Conservation (phyloP, 2,888 invertebrate genomes). For the Platycheirus albimanus region DNA sequence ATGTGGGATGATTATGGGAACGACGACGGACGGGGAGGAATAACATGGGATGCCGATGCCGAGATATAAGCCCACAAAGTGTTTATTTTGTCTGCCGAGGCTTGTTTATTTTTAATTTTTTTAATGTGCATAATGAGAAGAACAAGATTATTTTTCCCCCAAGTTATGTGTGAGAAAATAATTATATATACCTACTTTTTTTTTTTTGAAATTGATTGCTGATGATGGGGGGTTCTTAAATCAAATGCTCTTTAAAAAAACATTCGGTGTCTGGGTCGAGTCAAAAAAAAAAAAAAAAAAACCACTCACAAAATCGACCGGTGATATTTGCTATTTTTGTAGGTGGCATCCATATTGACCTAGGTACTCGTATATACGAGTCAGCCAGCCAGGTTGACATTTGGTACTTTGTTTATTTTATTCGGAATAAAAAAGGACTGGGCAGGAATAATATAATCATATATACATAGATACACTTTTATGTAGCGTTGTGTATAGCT, state of each 20-base stretch:
- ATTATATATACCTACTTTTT: conserved; percentile 34
- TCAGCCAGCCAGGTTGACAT: background rate
- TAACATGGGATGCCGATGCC: conserved; percentile 3
- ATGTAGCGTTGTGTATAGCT: background rate
- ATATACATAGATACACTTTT: conserved; percentile 6
- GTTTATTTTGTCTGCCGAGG: conserved; percentile 44
- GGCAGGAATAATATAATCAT: background rate
- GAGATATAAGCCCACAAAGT: conserved; percentile 29
- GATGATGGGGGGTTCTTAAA: conserved; percentile 16
- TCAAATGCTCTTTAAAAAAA: conserved; percentile 19
- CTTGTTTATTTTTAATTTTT: conserved; percentile 50
- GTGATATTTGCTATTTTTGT: background rate
- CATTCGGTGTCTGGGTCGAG: conserved; percentile 25
- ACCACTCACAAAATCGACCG: conserved; percentile 3
- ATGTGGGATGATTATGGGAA: background rate
- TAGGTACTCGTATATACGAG: background rate
- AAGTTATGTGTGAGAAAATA: conserved; percentile 40
- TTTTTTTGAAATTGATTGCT: conserved; percentile 24
- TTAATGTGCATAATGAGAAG: conserved; percentile 43
- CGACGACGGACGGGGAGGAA: too few species aligned
- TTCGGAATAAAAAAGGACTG: conserved; percentile 2
- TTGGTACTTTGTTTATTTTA: conserved; percentile 2
- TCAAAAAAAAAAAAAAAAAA: too few species aligned
- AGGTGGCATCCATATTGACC: background rate
- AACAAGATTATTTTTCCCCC: conserved; percentile 26